Evolutionary conservation across 1,140 invertebrate species (phyloP).

Genomic region (Scaptomyza pallida): DNA sequence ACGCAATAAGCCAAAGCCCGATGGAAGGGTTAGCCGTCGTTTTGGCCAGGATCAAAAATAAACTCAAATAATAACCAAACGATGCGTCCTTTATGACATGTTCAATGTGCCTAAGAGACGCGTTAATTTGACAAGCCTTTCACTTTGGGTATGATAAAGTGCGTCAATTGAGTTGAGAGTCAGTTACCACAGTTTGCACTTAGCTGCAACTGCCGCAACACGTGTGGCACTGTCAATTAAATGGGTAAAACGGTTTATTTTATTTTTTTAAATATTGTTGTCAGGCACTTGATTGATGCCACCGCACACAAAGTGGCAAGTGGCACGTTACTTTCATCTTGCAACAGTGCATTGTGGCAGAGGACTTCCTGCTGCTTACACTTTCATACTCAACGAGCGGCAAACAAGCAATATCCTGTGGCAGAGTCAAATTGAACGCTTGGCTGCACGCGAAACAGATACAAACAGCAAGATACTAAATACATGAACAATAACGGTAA

Average conservation of each 20-base stretch:
- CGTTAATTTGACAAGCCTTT: conserved; percentile 67
- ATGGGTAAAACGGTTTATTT: conserved; percentile 75
- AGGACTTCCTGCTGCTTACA: conserved; percentile 1
- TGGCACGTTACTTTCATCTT: neutral
- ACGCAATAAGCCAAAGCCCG: conserved; percentile 54
- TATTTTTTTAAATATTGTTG: conserved; percentile 55
- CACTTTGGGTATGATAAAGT: conserved; percentile 47
- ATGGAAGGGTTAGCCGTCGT: conserved; percentile 29
- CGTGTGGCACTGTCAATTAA: conserved; percentile 59
- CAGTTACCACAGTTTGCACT: conserved; percentile 46
- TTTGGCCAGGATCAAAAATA: conserved; percentile 39
- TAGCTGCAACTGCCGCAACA: conserved; percentile 35
- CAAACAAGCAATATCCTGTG: conserved; percentile 32
- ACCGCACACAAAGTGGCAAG: conserved; percentile 21
- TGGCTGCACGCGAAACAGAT: conserved; percentile 48
- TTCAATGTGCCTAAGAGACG: conserved; percentile 38
- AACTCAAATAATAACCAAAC: conserved; percentile 55
- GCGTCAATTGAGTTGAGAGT: conserved; percentile 3
- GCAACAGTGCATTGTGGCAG: conserved; percentile 4
- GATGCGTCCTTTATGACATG: conserved; percentile 20
- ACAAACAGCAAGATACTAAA: conserved; percentile 26
- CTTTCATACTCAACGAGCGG: conserved; percentile 7
- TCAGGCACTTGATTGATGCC: conserved; percentile 70
- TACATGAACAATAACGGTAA: conserved; percentile 22
- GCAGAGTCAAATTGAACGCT: neutral